Conservation (phyloP, 2,113 vertebrate species). For the Calyptomena viridis region DNA sequence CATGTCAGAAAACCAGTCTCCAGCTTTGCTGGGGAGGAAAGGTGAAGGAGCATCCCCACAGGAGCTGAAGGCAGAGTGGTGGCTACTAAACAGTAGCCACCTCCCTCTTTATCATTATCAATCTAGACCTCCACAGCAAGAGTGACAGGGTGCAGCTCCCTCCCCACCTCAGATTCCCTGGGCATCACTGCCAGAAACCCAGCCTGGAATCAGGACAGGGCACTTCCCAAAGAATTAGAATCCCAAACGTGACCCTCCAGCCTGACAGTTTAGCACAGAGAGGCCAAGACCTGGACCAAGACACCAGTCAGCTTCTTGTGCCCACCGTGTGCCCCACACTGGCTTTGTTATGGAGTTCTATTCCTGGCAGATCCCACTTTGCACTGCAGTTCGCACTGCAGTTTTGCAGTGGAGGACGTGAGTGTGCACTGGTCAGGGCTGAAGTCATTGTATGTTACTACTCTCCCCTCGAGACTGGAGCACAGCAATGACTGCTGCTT, state of each 20-base stretch:
- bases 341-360: not conserved
- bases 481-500: not conserved
- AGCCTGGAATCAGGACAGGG: not conserved
- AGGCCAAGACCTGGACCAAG: not conserved
- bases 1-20: not conserved
- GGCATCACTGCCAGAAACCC: not conserved
- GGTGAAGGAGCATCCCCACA: accelerated
- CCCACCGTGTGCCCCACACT: not conserved
- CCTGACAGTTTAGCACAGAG: accelerated
- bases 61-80: not conserved
- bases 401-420: not conserved
- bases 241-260: not conserved
- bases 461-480: not conserved
- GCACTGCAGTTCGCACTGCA: not conserved
- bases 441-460: not conserved
- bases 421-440: not conserved
- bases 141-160: not conserved
- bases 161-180: accelerated
- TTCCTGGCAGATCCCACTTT: not conserved
- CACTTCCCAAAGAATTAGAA: not conserved
- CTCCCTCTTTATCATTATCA: accelerated
- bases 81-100: no score
- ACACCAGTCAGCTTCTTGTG: not conserved
- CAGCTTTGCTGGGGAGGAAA: accelerated
- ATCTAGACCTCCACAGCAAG: not conserved